Base-by-base conservation (phyloP, 1,140 invertebrate genomes). In the Chrysopa pallens region DNA sequence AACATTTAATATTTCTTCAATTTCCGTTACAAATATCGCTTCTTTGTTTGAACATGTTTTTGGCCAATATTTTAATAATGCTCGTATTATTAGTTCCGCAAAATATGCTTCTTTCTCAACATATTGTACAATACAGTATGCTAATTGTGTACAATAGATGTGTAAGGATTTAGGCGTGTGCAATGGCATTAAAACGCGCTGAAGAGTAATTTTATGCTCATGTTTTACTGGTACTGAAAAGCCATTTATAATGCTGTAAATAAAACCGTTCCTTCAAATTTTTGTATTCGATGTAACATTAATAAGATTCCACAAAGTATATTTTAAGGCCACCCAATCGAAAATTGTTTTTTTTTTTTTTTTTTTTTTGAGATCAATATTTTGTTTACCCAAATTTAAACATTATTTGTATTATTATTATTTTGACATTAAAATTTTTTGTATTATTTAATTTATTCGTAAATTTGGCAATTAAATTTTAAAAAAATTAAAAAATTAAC, bases 81-180 rank as follows among this genome's bases (percentile, higher is more conserved):
- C 88, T 60, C 85, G 80, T 54, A 98, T 83, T 42, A 98, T 93
- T 47, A 87, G 85, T 69, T 96, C 91, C 49, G 93, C 97, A 54
- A 98, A 73, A 52, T 81, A 84, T 52, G 92, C 77, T 72, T 98
- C 95, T 66, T 99, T 99, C 70, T 98, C 94, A 46, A 99, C 70
- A 74, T 98, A 99, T 72, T 99, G 95, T 52, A 98, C 94, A 60
- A 98, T 91, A 74, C 95, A 99, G 69, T 98, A 98, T 54, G 93
- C 90, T 59, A 98, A 73, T 76, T 98, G 91, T 74, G 94, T 80
- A 78, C 98, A 75, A 76, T 89, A 83, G 70, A 94, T 61, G 67
- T 81, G 78, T 71, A 94, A 70, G 64, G 81, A 84, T 70, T 92
- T 92, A 54, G 93, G 89, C 76, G 95, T 96, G 73, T 98, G 94